Base-by-base conservation (phyloP, 2,113 vertebrate species). In the Bothrops jararaca region DNA sequence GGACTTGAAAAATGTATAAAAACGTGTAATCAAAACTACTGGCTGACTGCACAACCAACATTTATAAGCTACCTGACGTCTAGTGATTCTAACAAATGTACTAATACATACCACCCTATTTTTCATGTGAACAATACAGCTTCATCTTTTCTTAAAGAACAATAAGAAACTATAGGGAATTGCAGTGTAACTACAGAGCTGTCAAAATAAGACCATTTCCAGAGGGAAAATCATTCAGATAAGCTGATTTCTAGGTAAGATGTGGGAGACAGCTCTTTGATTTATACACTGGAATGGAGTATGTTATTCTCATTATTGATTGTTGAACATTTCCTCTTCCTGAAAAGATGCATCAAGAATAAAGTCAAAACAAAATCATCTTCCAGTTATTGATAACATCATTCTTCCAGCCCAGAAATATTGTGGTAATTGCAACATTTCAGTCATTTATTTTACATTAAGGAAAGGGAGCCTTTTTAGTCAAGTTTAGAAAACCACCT, bases 331-430 rank as follows among this genome's bases (percentile, higher is more conserved):
- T 0, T 56, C 42, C 45, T 6, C 3, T 94, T 92, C 23, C 74
- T 91, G 57, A 85, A 85, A 34, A 2, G 1, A 6, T 91, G 52
- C 93, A 24, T 7, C 20, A 85, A 93, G 93, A 90, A 60, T 24
- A 90, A 74, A 90, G 52, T 53, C 91, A 86, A 86, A 87, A 87
- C 39, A 0, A 9, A 92, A 58, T 60, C 52, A 91, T 92, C 90
- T 10, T 12, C n/a, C 39, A 2, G 1, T 52, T 50, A 53, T 53
- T 88, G 29, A 85, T n/a, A n/a, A 42, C 10, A 86, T 50, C 58
- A 69, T 50, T 58, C 86, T 58, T 91, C 1, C 0, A 22, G 8
- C 48, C 89, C 45, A 90, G 45, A 29, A 74, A 53, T 52, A 23
- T 69, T 34, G 29, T 64, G 89, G 39, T 50, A 87, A 52, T 26